Percentiles rank a stretch among this genome's conserved stretches.
Conservation (phyloP, 2,113 vertebrate genomes). For the Petaurus breviceps region DNA sequence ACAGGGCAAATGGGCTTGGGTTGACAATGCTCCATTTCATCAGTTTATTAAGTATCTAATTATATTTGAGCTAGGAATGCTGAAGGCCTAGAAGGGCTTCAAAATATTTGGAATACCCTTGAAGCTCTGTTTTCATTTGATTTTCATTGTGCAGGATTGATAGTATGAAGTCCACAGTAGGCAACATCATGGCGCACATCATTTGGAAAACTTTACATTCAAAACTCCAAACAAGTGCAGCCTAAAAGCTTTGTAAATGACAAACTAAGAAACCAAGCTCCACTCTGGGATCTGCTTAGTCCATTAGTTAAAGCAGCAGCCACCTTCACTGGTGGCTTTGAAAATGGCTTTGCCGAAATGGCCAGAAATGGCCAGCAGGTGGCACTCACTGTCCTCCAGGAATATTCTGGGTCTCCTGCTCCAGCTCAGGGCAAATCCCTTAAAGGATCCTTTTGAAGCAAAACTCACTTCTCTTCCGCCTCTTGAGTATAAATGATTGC, state of each 20-base stretch:
- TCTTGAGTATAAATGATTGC: neutral
- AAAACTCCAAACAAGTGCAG: neutral
- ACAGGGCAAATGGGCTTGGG: no score
- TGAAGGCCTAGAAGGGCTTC: no score
- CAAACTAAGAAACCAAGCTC: neutral
- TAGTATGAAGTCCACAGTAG: neutral
- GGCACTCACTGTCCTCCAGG: conserved; percentile 36
- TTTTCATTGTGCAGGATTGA: no score
- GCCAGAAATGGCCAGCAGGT: conserved; percentile 27
- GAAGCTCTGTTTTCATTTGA: no score
- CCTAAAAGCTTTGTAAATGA: no score
- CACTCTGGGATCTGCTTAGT: neutral
- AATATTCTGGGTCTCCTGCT: neutral
- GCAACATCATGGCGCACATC: neutral
- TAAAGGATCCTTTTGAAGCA: neutral
- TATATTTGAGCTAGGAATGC: no score
- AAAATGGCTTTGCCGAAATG: neutral
- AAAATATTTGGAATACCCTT: no score
- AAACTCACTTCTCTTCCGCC: neutral
- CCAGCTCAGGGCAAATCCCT: neutral
- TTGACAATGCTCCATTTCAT: no score
- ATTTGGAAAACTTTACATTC: conserved; percentile 6
- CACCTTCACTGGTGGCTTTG: neutral
- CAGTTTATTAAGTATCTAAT: no score
- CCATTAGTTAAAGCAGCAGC: neutral